Percentiles rank a stretch among this genome's conserved stretches.
Conservation (phyloP, 2,888 invertebrate genomes). For the Dione vanillae region DNA sequence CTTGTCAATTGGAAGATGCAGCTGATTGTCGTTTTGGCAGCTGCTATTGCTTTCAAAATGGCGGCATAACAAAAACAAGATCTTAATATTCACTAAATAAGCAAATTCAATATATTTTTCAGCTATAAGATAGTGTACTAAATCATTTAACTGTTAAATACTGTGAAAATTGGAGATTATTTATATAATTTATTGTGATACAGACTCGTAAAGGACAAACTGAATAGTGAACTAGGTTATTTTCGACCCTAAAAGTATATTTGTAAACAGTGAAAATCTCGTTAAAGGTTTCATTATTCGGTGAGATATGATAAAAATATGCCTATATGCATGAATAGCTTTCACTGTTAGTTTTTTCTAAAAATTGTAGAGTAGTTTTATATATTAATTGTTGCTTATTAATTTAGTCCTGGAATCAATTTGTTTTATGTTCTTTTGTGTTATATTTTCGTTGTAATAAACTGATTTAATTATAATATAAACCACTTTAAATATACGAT, state of each 20-base stretch:
- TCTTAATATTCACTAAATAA: background rate
- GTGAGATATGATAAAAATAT: slow-evolving; percentile 20
- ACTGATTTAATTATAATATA: slow-evolving; percentile 2
- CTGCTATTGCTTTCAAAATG: slow-evolving; percentile 43
- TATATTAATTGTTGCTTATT: background rate
- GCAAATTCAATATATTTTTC: background rate
- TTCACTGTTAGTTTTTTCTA: background rate
- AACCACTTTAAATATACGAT: background rate
- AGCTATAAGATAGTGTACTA: background rate
- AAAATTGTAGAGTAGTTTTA: background rate
- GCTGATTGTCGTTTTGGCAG: slow-evolving; percentile 36
- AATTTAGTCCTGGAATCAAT: background rate
- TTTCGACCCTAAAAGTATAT: slow-evolving; percentile 21
- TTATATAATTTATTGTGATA: slow-evolving; percentile 8
- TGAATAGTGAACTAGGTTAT: slow-evolving; percentile 30
- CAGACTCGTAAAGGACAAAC: slow-evolving; percentile 24
- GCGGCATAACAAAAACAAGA: slow-evolving; percentile 49
- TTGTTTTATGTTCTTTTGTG: background rate
- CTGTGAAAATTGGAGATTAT: background rate
- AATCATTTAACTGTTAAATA: background rate
- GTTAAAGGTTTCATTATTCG: slow-evolving; percentile 10
- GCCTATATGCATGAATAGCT: slow-evolving; percentile 18
- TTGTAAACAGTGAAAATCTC: slow-evolving; percentile 38
- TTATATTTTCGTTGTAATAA: background rate
- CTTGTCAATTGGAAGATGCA: background rate